Evolutionary conservation across 1,140 invertebrate genomes (phyloP).

Genomic region (Listronotus bonariensis): DNA sequence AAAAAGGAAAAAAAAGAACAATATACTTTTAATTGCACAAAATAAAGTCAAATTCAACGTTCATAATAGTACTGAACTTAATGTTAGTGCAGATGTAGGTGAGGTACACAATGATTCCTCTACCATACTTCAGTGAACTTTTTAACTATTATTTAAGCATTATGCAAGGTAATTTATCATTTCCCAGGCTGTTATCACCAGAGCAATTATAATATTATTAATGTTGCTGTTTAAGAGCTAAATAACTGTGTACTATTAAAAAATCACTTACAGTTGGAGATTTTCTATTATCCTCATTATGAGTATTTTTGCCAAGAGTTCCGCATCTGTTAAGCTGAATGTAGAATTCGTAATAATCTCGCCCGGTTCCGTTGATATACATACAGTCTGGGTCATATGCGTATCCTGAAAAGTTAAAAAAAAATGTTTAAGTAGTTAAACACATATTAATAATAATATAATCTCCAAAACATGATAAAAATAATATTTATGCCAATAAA

Average conservation of each 20-base stretch:
- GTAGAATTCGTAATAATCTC: constrained; percentile 89
- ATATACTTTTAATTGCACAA: no score
- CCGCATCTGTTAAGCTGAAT: constrained; percentile 91
- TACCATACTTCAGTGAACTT: no score
- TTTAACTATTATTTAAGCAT: background rate
- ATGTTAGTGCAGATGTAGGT: no score
- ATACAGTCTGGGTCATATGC: constrained; percentile 85
- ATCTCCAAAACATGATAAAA: no score
- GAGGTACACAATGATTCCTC: no score
- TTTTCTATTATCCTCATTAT: constrained; percentile 80
- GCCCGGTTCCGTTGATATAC: constrained; percentile 89
- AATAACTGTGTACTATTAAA: constrained; percentile 1
- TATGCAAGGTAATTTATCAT: constrained; percentile 13
- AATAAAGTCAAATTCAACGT: no score
- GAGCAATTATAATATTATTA: background rate
- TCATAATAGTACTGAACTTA: no score
- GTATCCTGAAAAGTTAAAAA: constrained; percentile 69
- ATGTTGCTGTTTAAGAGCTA: background rate
- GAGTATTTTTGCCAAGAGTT: constrained; percentile 84
- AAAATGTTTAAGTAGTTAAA: no score
- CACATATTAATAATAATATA: no score
- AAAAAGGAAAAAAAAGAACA: no score
- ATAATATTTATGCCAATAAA: no score
- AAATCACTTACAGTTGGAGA: constrained; percentile 70
- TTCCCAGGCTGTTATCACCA: constrained; percentile 33